Percentiles rank a stretch among this genome's conserved stretches.
These are phyloP conservation scores for Lophius americanus DNA, from an alignment of 2,797 vertebrate genomes.

Conservation along the genomic window DNA sequence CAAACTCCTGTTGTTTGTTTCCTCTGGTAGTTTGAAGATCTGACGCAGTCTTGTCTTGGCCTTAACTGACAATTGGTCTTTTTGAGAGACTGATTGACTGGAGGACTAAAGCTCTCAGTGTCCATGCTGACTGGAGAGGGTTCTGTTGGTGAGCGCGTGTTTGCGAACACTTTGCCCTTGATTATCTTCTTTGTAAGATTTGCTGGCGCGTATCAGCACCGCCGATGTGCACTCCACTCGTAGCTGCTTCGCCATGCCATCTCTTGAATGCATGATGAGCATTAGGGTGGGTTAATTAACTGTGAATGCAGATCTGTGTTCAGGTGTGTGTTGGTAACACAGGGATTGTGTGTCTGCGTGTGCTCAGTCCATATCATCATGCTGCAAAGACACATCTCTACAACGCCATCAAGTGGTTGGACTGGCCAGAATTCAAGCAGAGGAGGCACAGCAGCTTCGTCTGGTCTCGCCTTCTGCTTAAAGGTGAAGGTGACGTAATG, in stretches of 20 bases:
- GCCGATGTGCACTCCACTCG: constrained; percentile 10
- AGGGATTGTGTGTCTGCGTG: not conserved
- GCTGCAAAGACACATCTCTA: too few relatives aligned
- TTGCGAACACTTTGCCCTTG: constrained; percentile 12
- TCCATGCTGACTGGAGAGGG: not conserved
- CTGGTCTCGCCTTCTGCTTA: too few relatives aligned
- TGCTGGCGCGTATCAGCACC: constrained; percentile 26
- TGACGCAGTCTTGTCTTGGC: too few relatives aligned
- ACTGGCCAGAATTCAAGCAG: too few relatives aligned
- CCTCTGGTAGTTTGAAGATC: too few relatives aligned
- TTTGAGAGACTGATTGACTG: constrained; percentile 1
- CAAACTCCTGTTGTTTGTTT: too few relatives aligned
- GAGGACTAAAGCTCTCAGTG: not conserved
- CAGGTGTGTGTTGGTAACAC: not conserved
- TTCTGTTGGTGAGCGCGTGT: not conserved
- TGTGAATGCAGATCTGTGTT: not conserved
- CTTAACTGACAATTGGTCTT: too few relatives aligned
- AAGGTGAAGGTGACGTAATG: too few relatives aligned
- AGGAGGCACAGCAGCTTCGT: too few relatives aligned
- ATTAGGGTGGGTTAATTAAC: constrained; percentile 1
- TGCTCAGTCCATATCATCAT: too few relatives aligned
- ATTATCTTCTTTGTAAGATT: constrained; percentile 45
- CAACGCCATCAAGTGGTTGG: too few relatives aligned
- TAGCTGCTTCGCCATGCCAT: constrained; percentile 6
- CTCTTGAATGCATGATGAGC: constrained; percentile 23